Evolutionary conservation across 2,113 vertebrate genomes (phyloP).

Genomic region (Alligator sinensis): DNA sequence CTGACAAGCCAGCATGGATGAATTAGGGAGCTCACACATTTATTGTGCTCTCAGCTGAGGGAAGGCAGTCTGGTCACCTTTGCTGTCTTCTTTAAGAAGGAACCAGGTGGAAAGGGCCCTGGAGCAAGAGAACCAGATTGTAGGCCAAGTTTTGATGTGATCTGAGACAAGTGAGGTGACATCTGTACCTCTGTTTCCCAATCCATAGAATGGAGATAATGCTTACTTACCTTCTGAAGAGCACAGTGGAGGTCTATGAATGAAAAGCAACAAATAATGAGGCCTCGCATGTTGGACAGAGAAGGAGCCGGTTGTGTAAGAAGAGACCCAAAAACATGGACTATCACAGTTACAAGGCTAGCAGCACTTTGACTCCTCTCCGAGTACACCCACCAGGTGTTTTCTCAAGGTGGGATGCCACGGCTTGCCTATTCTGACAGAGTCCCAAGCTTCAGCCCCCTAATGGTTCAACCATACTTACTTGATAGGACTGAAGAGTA

Average conservation of each 20-base stretch:
- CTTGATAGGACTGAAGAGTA: not conserved
- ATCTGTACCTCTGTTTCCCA: too few relatives aligned
- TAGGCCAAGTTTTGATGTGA: not conserved
- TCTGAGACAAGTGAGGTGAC: too few relatives aligned
- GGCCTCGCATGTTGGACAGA: too few relatives aligned
- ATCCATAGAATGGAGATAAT: too few relatives aligned
- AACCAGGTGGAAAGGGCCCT: too few relatives aligned
- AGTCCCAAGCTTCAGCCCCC: too few relatives aligned
- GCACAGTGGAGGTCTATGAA: too few relatives aligned
- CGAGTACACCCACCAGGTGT: not conserved
- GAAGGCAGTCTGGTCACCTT: not conserved
- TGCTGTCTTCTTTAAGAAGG: not conserved
- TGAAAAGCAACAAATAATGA: not conserved
- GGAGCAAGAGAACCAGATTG: not conserved
- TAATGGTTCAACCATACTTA: not conserved
- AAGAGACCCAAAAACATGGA: not conserved
- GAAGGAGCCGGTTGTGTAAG: not conserved
- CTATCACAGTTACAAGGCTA: not conserved
- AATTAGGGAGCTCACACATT: not conserved
- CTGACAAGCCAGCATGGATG: not conserved
- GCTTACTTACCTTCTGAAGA: too few relatives aligned
- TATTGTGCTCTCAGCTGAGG: not conserved
- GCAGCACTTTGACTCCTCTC: not conserved
- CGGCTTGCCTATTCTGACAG: not conserved
- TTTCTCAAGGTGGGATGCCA: not conserved